These are phyloP conservation scores for Lepus townsendii DNA, from an alignment of 2,797 vertebrate genomes.

Conservation along the genomic window DNA sequence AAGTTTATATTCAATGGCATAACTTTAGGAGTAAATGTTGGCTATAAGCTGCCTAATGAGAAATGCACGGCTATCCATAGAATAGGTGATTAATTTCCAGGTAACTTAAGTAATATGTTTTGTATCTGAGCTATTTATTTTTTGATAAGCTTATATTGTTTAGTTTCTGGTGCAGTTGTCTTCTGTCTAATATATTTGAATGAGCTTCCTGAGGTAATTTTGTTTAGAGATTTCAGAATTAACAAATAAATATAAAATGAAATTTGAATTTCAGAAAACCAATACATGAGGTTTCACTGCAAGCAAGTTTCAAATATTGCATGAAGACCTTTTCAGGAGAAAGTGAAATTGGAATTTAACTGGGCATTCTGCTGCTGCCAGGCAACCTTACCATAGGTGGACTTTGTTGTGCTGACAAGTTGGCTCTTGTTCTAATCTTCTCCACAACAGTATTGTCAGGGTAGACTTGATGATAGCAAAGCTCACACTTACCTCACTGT, in stretches of 20 bases:
- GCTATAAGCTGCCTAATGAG: not conserved
- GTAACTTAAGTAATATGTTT: not conserved
- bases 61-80: not conserved
- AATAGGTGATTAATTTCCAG: not conserved
- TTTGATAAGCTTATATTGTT: not conserved
- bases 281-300: not conserved
- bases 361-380: not conserved
- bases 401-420: not conserved
- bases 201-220: not conserved
- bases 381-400: not conserved
- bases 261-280: constrained; percentile 52
- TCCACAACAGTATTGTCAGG: not conserved
- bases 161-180: not conserved
- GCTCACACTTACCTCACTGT: constrained; percentile 84
- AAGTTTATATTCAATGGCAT: not conserved
- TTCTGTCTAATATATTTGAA: not conserved
- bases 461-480: not conserved
- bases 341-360: not conserved
- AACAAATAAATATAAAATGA: constrained; percentile 44
- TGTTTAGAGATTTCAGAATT: not conserved
- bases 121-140: not conserved
- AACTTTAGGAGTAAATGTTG: constrained; percentile 1
- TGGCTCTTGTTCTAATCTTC: not conserved
- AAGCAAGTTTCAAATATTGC: not conserved
- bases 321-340: not conserved